Evolutionary conservation across 2,888 invertebrate genomes (phyloP).

Genomic region (Cacoxenus indagator): DNA sequence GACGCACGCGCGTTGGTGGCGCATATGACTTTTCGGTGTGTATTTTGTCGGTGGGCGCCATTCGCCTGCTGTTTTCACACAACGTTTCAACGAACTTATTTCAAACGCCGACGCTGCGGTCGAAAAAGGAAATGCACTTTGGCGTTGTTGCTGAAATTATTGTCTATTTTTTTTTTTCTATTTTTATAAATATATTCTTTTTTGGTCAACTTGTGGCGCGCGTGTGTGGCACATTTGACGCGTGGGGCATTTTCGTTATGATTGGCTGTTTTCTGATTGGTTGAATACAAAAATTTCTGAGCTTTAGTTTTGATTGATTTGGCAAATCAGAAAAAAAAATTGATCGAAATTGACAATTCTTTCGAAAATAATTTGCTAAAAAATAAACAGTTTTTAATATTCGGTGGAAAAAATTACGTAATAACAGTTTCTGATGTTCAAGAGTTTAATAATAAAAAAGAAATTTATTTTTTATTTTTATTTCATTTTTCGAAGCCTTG

Average conservation of each 20-base stretch:
- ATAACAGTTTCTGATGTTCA: no score
- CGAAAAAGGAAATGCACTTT: conserved; percentile 66
- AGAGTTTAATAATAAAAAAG: no score
- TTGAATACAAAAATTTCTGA: no score
- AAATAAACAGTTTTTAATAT: not conserved
- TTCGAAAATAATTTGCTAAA: no score
- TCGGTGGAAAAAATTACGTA: no score
- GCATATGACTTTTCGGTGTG: conserved; percentile 49
- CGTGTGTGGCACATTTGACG: conserved; percentile 7
- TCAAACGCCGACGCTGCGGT: conserved; percentile 33
- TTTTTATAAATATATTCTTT: not conserved
- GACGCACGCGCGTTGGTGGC: conserved; percentile 25
- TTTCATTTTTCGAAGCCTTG: not conserved
- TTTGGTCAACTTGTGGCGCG: conserved; percentile 27
- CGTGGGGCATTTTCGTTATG: not conserved
- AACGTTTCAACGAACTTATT: conserved; percentile 5
- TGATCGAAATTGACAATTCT: no score
- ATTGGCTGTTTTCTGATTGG: not conserved
- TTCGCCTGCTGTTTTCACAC: conserved; percentile 30
- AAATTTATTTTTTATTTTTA: not conserved
- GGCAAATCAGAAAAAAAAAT: no score
- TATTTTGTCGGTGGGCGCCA: conserved; percentile 52
- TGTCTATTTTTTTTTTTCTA: not conserved
- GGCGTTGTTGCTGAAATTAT: conserved; percentile 28
- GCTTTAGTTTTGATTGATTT: not conserved